Evolutionary conservation across 1,140 invertebrate genomes (phyloP).

Genomic region (Bombus picipes): DNA sequence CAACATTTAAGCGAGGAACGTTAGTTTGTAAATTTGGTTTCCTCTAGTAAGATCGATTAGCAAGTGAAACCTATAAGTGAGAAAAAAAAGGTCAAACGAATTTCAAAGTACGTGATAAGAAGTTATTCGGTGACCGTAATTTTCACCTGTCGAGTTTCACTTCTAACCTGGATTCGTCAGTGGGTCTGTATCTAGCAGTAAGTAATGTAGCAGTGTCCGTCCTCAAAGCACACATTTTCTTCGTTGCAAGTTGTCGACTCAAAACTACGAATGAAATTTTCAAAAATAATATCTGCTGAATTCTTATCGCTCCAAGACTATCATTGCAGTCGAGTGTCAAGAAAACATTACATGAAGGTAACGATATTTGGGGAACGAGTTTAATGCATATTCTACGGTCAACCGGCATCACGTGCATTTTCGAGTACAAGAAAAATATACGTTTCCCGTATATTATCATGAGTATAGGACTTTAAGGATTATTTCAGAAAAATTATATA

Average conservation of each 20-base stretch:
- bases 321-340: background rate
- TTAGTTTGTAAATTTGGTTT: background rate
- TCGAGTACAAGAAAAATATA: background rate
- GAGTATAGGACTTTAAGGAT: background rate
- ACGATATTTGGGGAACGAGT: background rate
- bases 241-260: background rate
- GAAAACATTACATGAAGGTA: background rate
- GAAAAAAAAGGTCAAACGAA: constrained; percentile 13
- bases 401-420: constrained; percentile 23
- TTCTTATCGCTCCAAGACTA: background rate
- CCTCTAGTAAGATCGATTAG: background rate
- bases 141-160: constrained; percentile 79
- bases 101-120: constrained; percentile 49
- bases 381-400: background rate
- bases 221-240: constrained; percentile 24
- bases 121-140: constrained; percentile 76
- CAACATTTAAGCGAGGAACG: constrained; percentile 22
- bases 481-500: background rate
- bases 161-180: constrained; percentile 80
- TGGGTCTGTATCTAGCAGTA: background rate
- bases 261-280: background rate
- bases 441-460: background rate
- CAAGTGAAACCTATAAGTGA: too few relatives aligned
- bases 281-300: background rate
- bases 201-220: background rate